Evolutionary conservation across 2,113 vertebrate genomes (phyloP), one percentile per base, ranked within the genome.

Genomic region (Triplophysa siluroides): DNA sequence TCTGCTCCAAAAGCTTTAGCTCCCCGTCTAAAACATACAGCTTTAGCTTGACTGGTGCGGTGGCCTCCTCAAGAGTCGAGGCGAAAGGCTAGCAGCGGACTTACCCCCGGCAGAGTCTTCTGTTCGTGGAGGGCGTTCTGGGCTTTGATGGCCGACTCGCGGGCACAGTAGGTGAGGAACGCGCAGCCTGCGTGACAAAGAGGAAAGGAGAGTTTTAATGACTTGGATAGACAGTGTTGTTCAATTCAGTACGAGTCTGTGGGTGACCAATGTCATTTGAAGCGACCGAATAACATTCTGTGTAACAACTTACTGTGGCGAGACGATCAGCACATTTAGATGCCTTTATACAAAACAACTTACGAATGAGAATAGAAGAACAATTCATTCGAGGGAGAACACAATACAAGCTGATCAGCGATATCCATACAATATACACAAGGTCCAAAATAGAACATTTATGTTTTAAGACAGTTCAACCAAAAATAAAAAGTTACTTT

Each of bases 51-150:
- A 79, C 61, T 79, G 61, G 52, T 62, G 66, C 12, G 21, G 77
- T 54, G 80, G 77, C 71, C 65, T 79, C 60, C 50, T 78, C 19
- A 62, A 67, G 54, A 68, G 66, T 29, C 47, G 68, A 73, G 26
- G 83, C 72, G 63, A 54, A 72, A 45, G 69, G 79, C 41, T 60
- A 19, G 52, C 23, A 65, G 81, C 38, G 50, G 79, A 95, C 97
- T 95, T 92, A 98, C 97, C 96, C 97, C 97, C 81, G 96, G 97
- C 91, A 98, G 90, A 82, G 97, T 98, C 92, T 98, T 98, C 94
- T 98, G 97, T 66, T 98, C 97, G 23, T 98, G 97, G 87, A 98
- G 94, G 0, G 97, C 97, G 3, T 95, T 98, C 94, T 99, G 97
- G 87, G 97, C 97, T 92, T 99, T 99, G 93, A 99, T 97, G 91